Percentiles rank a stretch among this genome's conserved stretches.
phyloP scores from a whole-genome alignment of 2,113 vertebrate species.

The Bufo bufo region DNA sequence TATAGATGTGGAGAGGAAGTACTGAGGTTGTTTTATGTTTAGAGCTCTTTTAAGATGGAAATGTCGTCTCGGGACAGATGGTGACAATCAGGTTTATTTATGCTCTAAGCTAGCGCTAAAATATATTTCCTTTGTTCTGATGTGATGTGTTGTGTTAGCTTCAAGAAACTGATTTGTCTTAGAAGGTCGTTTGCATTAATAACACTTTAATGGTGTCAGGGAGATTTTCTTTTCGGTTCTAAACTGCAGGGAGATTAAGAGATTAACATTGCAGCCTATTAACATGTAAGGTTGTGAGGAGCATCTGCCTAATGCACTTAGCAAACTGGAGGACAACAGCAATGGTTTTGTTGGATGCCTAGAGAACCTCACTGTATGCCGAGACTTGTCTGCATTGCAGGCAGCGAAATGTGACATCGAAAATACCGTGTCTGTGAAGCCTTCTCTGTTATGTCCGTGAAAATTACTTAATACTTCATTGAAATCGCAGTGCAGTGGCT shows the following conservation, averaged over 20 bases:
- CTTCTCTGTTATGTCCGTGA: not conserved
- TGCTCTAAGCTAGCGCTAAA: not conserved
- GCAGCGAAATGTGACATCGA: not conserved
- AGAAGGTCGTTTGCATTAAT: constrained; percentile 52
- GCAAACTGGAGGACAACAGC: constrained; percentile 4
- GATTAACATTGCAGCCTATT: constrained; percentile 45
- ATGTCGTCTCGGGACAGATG: not conserved
- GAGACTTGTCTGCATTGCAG: not conserved
- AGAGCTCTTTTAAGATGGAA: not conserved
- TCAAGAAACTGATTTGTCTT: not conserved
- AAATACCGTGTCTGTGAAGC: constrained; percentile 1
- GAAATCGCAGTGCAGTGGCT: not conserved
- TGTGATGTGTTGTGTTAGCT: constrained; percentile 40
- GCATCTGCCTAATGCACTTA: constrained; percentile 42
- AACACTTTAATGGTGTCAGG: constrained; percentile 31
- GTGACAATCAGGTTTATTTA: constrained; percentile 38
- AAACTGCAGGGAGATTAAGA: constrained; percentile 33
- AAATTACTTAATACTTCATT: constrained; percentile 32
- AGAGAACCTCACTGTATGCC: not conserved
- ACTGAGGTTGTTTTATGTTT: not conserved
- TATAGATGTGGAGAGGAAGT: not conserved
- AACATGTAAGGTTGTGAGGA: constrained; percentile 38
- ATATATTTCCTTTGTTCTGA: constrained; percentile 1
- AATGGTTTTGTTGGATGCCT: not conserved
- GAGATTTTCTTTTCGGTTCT: constrained; percentile 6